These are phyloP conservation scores for Phainopepla nitens DNA, from an alignment of 2,113 vertebrate species.

Conservation along the genomic window DNA sequence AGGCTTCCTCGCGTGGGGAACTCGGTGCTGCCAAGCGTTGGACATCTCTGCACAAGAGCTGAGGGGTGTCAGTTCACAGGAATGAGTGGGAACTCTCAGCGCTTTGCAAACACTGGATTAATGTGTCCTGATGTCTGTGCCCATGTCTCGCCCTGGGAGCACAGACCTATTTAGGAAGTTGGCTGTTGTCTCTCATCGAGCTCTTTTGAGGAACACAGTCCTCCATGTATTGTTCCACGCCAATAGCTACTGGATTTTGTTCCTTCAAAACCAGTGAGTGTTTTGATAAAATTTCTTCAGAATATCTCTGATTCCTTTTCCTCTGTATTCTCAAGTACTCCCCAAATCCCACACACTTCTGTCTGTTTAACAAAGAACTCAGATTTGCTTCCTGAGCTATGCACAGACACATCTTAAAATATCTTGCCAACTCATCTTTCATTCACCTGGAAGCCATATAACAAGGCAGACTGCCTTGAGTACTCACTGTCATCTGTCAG, in stretches of 20 bases:
- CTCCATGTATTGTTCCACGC: background rate
- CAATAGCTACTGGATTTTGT: background rate
- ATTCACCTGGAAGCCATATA: background rate
- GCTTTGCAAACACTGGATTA: background rate
- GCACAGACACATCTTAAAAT: background rate
- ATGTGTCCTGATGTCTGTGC: rapidly evolving
- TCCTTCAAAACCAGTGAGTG: background rate
- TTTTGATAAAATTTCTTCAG: background rate
- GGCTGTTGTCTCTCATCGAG: background rate
- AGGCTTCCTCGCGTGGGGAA: background rate
- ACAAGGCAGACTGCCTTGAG: background rate
- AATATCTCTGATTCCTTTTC: background rate
- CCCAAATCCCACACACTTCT: background rate
- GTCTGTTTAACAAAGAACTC: background rate
- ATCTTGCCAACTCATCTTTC: background rate
- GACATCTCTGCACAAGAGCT: background rate
- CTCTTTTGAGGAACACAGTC: background rate
- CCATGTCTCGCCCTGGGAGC: background rate
- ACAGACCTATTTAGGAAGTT: background rate
- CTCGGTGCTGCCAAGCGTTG: background rate
- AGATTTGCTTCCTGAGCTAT: background rate
- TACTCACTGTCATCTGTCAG: background rate
- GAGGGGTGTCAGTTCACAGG: background rate
- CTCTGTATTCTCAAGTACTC: background rate
- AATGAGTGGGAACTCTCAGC: background rate